phyloP scores from a whole-genome alignment of 2,888 invertebrate species.

The Plagodis dolabraria region DNA sequence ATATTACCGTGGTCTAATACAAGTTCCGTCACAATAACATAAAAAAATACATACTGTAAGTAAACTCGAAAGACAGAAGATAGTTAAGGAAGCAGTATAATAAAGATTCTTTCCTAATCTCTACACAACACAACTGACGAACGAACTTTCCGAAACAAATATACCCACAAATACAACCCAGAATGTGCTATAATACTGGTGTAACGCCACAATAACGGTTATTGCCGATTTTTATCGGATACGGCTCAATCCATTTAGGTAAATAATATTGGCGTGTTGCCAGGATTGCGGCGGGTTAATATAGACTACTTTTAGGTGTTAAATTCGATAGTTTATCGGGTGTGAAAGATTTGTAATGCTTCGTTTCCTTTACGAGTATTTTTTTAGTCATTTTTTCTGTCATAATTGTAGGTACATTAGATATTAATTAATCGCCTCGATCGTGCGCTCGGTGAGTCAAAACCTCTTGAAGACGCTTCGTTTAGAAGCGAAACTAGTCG shows the following conservation, averaged over 20 bases:
- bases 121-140: neutral
- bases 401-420: too few species aligned
- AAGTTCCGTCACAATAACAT: too few species aligned
- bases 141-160: neutral
- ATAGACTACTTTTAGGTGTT: neutral
- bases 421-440: too few species aligned
- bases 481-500: too few species aligned
- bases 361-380: too few species aligned
- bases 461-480: too few species aligned
- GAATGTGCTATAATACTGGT: slow-evolving; percentile 16
- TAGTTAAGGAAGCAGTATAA: neutral
- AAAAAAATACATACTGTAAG: too few species aligned
- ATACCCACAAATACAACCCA: slow-evolving; percentile 4
- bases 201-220: slow-evolving; percentile 23
- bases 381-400: too few species aligned
- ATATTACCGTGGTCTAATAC: too few species aligned
- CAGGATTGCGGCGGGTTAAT: slow-evolving; percentile 4
- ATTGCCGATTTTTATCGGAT: slow-evolving; percentile 29
- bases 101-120: neutral
- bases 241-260: slow-evolving; percentile 30
- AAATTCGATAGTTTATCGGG: neutral
- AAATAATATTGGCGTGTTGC: slow-evolving; percentile 31
- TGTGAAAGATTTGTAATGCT: neutral
- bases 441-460: too few species aligned
- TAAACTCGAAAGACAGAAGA: too few species aligned